Evolutionary conservation across 2,888 invertebrate genomes (phyloP).

Genomic region (Phania funesta): DNA sequence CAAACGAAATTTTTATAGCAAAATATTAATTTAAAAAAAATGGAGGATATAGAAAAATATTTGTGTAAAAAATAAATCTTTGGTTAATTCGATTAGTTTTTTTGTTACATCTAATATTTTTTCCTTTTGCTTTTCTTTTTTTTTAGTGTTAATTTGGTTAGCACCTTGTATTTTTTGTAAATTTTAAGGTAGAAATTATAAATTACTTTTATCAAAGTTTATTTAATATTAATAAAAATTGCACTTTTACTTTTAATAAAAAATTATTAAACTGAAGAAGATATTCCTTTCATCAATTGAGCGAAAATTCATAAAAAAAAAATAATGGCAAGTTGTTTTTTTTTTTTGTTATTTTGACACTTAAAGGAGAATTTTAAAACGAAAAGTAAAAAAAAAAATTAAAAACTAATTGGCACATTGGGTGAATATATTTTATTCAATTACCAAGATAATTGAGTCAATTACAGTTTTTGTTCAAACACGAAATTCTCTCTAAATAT

Average conservation of each 20-base stretch:
- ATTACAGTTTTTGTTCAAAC: too few relatives aligned
- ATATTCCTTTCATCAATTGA: not conserved
- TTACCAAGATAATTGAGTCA: too few relatives aligned
- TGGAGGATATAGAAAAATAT: conserved; percentile 25
- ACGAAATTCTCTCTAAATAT: too few relatives aligned
- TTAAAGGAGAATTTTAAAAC: not conserved
- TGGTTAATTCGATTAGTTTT: conserved; percentile 70
- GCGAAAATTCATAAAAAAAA: not conserved
- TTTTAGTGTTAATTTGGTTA: conserved; percentile 58
- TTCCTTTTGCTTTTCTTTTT: conserved; percentile 32
- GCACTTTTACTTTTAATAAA: conserved; percentile 31
- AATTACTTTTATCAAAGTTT: conserved; percentile 35
- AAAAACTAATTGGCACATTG: not conserved
- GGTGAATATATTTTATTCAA: too few relatives aligned
- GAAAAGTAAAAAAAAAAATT: not conserved
- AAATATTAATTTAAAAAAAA: conserved; percentile 28
- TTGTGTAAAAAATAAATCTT: conserved; percentile 61
- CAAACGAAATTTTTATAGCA: conserved; percentile 6
- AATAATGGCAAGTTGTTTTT: conserved; percentile 41
- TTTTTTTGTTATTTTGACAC: conserved; percentile 28
- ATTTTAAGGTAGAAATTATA: conserved; percentile 42
- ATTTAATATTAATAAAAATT: conserved; percentile 46
- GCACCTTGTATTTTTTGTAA: conserved; percentile 39
- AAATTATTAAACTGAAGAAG: not conserved
- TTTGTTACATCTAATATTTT: conserved; percentile 57